Percentiles rank a stretch among this genome's conserved stretches.
Conservation (phyloP, 2,888 invertebrate genomes). For the Crematogaster levior region DNA sequence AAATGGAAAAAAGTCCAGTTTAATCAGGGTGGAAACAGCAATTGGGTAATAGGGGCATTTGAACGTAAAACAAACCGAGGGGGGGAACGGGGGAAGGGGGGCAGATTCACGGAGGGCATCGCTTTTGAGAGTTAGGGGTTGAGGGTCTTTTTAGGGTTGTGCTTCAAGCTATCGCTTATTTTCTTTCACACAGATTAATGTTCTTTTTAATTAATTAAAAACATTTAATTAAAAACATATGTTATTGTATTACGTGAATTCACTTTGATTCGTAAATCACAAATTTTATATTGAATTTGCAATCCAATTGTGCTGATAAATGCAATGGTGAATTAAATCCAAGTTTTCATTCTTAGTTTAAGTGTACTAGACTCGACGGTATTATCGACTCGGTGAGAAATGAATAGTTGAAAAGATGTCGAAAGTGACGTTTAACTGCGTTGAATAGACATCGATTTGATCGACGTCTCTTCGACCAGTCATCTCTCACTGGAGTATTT, state of each 20-base stretch:
- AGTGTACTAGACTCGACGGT: neutral
- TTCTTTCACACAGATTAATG: neutral
- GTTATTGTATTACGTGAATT: too few relatives aligned
- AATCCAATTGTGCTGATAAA: neutral
- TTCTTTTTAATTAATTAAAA: too few relatives aligned
- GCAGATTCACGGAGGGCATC: neutral
- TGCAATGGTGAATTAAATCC: neutral
- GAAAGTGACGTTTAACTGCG: too few relatives aligned
- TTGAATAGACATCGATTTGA: too few relatives aligned
- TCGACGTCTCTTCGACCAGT: too few relatives aligned
- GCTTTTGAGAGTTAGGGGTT: slow-evolving; percentile 6
- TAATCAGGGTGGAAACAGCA: slow-evolving; percentile 66
- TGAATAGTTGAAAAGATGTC: too few relatives aligned
- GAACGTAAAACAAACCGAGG: slow-evolving; percentile 76
- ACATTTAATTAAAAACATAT: too few relatives aligned
- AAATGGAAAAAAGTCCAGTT: slow-evolving; percentile 76
- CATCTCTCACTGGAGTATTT: too few relatives aligned
- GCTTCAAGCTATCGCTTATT: slow-evolving; percentile 1
- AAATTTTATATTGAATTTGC: neutral
- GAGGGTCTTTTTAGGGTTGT: neutral
- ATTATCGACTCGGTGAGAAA: too few relatives aligned
- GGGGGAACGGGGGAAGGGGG: neutral
- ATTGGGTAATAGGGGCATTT: slow-evolving; percentile 33
- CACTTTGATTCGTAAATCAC: too few relatives aligned
- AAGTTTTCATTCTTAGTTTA: neutral